Conservation (phyloP, 2,888 invertebrate genomes). For the Agrochola lychnidis region DNA sequence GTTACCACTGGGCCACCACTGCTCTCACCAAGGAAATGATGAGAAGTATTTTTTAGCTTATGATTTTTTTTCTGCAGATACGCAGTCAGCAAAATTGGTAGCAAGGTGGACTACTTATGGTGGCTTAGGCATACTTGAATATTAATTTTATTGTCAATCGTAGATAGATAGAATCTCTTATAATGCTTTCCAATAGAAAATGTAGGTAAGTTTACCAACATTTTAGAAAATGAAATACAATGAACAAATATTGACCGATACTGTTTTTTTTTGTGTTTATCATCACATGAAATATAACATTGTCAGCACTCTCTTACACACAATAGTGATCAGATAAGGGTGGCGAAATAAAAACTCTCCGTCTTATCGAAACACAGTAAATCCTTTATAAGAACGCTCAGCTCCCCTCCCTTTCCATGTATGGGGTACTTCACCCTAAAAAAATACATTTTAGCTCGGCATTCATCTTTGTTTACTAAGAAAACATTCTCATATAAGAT, state of each 20-base stretch:
- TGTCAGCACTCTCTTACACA: constrained; percentile 5
- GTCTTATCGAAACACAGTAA: constrained; percentile 44
- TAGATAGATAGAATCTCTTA: neutral
- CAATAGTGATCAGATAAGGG: constrained; percentile 38
- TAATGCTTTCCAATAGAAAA: neutral
- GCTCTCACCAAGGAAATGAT: neutral
- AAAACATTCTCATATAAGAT: constrained; percentile 46
- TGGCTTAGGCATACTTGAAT: neutral
- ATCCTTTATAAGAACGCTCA: constrained; percentile 50
- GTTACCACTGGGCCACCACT: too few species aligned
- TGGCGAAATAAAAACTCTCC: constrained; percentile 50
- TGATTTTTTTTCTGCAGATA: neutral
- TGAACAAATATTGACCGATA: neutral
- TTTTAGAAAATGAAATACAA: neutral
- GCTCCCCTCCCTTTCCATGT: constrained; percentile 52
- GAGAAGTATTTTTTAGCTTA: neutral
- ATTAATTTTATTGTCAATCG: neutral
- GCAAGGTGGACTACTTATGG: neutral
- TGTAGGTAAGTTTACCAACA: neutral
- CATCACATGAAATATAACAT: constrained; percentile 20
- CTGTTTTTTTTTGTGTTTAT: neutral
- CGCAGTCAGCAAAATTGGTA: neutral
- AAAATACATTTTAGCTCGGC: constrained; percentile 54
- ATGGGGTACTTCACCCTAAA: constrained; percentile 53
- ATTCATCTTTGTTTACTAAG: constrained; percentile 53